phyloP scores from a whole-genome alignment of 2,113 vertebrate species.

The Mirounga angustirostris region DNA sequence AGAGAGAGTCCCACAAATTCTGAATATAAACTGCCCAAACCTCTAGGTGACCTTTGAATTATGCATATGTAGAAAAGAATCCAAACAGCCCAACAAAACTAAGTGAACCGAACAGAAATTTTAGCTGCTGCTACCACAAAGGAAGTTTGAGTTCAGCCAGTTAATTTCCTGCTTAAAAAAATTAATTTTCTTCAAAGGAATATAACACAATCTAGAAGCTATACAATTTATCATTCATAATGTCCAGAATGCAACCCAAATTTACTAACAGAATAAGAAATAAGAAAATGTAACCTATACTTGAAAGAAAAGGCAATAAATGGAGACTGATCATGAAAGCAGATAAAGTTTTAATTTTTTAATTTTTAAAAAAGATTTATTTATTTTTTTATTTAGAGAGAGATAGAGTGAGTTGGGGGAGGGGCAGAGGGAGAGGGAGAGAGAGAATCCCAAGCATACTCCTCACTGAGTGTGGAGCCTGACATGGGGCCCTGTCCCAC shows the following conservation, averaged over 20 bases:
- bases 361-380: neutral
- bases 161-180: no score
- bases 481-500: no score
- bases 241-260: no score
- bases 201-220: no score
- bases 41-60: neutral
- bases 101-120: neutral
- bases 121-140: no score
- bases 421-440: neutral
- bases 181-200: no score
- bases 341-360: neutral
- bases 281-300: neutral
- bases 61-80: neutral
- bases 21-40: neutral
- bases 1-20: neutral
- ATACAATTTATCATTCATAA: no score
- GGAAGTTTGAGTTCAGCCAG: no score
- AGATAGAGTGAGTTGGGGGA: neutral
- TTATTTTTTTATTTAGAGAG: neutral
- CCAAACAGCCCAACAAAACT: neutral
- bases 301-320: neutral
- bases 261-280: no score
- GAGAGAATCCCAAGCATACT: neutral
- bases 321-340: neutral
- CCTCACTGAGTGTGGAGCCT: no score